A percentile compares a stretch with the other conserved stretches of the same genome.
Conservation (phyloP, 2,113 vertebrate species). For the Ciconia maguari region DNA sequence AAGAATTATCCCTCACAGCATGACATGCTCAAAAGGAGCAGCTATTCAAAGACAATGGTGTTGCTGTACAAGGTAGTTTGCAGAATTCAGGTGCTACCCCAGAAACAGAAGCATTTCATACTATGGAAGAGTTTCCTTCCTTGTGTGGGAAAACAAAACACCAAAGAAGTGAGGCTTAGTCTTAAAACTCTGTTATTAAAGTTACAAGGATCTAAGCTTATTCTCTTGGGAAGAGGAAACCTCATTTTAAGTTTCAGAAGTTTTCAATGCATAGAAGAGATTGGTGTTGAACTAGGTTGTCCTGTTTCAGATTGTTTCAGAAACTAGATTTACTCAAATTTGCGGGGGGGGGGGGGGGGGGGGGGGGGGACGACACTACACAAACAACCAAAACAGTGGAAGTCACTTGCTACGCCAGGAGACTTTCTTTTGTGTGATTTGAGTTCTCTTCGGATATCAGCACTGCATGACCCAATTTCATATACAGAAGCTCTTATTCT, state of each 20-base stretch:
- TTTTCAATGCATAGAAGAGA: background rate
- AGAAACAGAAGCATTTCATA: background rate
- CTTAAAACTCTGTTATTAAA: background rate
- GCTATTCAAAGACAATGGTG: background rate
- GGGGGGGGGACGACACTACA: too few species aligned
- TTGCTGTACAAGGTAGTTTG: background rate
- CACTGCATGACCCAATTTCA: background rate
- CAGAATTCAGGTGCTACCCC: background rate
- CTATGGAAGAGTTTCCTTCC: background rate
- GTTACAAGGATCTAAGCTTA: background rate
- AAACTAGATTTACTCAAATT: background rate
- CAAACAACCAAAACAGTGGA: background rate
- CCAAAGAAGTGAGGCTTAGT: background rate
- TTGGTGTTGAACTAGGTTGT: background rate
- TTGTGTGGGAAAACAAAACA: background rate
- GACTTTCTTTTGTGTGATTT: background rate
- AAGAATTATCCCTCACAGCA: background rate
- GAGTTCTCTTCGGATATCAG: background rate
- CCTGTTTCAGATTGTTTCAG: background rate
- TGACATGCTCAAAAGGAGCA: background rate
- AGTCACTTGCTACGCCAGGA: background rate
- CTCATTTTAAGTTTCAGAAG: background rate
- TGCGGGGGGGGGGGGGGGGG: too few species aligned
- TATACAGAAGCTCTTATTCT: background rate
- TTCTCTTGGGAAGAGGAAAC: background rate